A percentile compares a stretch with the other conserved stretches of the same genome.
Conservation (phyloP, 2,888 invertebrate species). For the Gisinianus flammeolus region DNA sequence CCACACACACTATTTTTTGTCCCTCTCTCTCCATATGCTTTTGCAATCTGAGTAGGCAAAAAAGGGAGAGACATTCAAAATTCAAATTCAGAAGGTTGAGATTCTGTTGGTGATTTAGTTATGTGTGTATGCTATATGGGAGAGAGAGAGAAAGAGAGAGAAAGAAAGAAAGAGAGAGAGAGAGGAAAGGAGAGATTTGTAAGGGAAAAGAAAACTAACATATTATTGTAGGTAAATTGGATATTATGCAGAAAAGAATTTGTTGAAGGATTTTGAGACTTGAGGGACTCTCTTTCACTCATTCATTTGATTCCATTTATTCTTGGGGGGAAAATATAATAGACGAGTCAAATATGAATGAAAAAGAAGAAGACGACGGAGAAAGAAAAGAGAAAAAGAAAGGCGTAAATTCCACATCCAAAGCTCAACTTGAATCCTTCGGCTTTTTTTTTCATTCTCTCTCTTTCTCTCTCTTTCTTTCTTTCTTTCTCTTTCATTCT, state of each 20-base stretch:
- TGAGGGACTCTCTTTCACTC: constrained; percentile 42
- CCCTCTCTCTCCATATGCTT: background rate
- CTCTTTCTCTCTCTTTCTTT: background rate
- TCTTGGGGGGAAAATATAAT: constrained; percentile 38
- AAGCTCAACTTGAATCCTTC: no score
- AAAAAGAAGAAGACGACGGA: constrained; percentile 27
- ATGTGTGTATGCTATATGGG: background rate
- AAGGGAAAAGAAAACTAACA: constrained; percentile 38
- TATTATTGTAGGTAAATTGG: constrained; percentile 42
- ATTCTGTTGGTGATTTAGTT: constrained; percentile 14
- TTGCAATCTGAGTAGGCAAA: background rate
- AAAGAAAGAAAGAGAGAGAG: background rate
- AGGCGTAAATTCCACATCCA: constrained; percentile 41
- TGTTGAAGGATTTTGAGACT: constrained; percentile 23
- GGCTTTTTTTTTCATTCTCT: background rate
- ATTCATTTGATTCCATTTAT: constrained; percentile 46
- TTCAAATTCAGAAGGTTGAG: constrained; percentile 6
- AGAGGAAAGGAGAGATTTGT: constrained; percentile 21
- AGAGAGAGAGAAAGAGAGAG: constrained; percentile 9
- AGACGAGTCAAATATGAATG: constrained; percentile 43
- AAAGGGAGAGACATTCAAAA: background rate
- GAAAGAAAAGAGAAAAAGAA: constrained; percentile 22
- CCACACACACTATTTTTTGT: background rate
- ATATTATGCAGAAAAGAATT: constrained; percentile 33
- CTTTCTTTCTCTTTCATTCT: background rate